Conservation (phyloP, 2,113 vertebrate genomes). For the Anhinga anhinga region DNA sequence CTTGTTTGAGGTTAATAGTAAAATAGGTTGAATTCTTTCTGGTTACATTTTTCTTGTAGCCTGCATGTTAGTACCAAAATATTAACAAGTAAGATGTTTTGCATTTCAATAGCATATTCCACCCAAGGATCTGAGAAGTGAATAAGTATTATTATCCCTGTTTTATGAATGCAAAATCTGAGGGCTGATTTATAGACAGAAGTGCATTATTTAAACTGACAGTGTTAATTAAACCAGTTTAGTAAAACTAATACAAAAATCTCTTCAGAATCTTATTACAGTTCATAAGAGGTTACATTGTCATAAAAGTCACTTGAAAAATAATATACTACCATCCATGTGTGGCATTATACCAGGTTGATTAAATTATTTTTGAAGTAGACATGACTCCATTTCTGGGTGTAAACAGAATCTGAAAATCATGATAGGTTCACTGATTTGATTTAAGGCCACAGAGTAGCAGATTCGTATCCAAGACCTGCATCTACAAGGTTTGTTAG, state of each 20-base stretch:
- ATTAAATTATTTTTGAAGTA: constrained; percentile 7
- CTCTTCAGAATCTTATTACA: background rate
- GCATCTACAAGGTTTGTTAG: background rate
- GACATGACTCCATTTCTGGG: background rate
- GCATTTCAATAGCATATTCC: background rate
- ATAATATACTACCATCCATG: background rate
- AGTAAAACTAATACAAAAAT: constrained; percentile 26
- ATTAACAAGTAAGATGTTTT: background rate
- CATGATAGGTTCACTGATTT: background rate
- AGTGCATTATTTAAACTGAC: background rate
- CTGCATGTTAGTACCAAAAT: background rate
- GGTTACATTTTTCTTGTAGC: background rate
- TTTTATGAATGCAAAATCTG: background rate
- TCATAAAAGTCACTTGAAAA: constrained; percentile 8
- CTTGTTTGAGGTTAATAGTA: background rate
- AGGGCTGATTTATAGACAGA: background rate
- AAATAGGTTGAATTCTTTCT: background rate
- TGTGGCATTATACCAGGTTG: background rate
- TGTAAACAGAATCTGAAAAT: constrained; percentile 11
- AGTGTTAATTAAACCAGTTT: constrained; percentile 5
- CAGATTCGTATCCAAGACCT: background rate
- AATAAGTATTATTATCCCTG: background rate
- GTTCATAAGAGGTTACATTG: background rate
- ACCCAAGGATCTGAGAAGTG: background rate
- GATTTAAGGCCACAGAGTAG: background rate